Evolutionary conservation across 2,113 vertebrate species (phyloP).

Genomic region (Pandion haliaetus): DNA sequence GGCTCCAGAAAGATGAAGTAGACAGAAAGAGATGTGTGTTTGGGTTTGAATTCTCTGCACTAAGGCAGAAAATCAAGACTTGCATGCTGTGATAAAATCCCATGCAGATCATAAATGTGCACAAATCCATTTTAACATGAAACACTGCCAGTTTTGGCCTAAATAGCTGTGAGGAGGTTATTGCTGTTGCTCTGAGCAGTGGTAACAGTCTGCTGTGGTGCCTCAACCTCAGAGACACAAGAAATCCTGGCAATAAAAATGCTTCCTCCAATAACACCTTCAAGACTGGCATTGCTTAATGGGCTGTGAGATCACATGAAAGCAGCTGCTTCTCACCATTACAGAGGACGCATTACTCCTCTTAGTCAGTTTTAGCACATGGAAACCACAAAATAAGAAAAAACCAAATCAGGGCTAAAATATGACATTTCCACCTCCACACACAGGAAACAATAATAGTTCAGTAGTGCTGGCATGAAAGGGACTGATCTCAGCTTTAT

Average conservation of each 20-base stretch:
- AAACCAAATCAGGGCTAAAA: neutral
- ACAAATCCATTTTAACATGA: neutral
- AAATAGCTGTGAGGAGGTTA: neutral
- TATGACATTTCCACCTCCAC: conserved; percentile 43
- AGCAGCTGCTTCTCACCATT: conserved; percentile 7
- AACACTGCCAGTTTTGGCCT: neutral
- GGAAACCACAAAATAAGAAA: conserved; percentile 28
- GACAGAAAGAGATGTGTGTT: neutral
- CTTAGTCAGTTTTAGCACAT: neutral
- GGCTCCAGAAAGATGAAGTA: neutral
- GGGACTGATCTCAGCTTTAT: conserved; percentile 43
- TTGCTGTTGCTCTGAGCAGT: neutral
- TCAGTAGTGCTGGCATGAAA: conserved; percentile 7
- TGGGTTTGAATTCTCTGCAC: neutral
- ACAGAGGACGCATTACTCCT: neutral
- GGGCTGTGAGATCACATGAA: neutral
- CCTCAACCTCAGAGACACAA: neutral
- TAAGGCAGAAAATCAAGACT: neutral
- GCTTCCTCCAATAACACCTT: conserved; percentile 17
- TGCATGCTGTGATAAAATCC: neutral
- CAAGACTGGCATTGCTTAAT: neutral
- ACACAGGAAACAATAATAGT: neutral
- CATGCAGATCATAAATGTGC: neutral
- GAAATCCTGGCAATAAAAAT: conserved; percentile 10
- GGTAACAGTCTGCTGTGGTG: neutral